Evolutionary conservation across 1,140 invertebrate species (phyloP), one percentile per base, ranked within the genome.

Genomic region (Drosophila simulans): DNA sequence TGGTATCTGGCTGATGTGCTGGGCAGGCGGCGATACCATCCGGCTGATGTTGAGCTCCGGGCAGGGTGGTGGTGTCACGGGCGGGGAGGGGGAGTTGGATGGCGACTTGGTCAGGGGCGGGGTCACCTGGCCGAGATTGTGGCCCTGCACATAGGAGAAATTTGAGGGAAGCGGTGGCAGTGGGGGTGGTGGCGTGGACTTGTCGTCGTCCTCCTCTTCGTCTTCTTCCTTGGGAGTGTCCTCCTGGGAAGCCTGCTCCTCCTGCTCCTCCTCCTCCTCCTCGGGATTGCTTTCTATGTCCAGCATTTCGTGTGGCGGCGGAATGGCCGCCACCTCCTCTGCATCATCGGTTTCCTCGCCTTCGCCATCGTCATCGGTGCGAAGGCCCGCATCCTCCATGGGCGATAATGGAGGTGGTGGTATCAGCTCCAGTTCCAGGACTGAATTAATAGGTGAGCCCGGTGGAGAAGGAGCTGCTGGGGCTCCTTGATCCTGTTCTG

Each of bases 151-250:
- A 59, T 92, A 92, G 8, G 91, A 90, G 5, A 91, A 69, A 64
- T 92, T 91, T 2, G 89, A 84, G 7, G 91, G 91, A 27, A 92
- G 48, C n/a, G 91, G 91, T 8, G 91, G 91, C 62, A 92, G 60
- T 2, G 91, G 91, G 10, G 91, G 91, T n/a, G 91, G 91, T 15
- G 90, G 88, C 20, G 77, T 79, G n/a, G 88, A 84, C 56, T 81
- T 90, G 13, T 88, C 88, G 10, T 83, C 82, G 39, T 90, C 88
- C 1, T 75, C 49, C 8, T 71, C 59, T 4, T 60, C 64, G 1
- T 42, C 54, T 8, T 65, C 48, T 7, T 60, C 70, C 5, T 85
- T 74, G 0, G 42, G 48, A 11, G 54, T 48, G 1, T 40, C 62
- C 0, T 40, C 45, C 2, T 48, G 59, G 4, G 10, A 40, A 3